phyloP scores from a whole-genome alignment of 2,888 invertebrate species.

The Spisula subtruncata region DNA sequence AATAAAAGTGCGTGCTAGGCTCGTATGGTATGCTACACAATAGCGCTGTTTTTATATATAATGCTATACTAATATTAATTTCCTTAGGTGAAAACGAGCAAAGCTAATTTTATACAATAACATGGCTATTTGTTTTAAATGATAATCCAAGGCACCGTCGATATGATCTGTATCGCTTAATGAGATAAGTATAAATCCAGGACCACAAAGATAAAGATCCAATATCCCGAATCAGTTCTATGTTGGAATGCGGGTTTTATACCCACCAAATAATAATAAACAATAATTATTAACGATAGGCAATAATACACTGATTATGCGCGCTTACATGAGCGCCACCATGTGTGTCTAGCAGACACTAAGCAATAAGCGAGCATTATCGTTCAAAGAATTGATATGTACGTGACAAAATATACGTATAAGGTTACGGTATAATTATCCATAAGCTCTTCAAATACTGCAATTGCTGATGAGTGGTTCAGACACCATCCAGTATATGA shows the following conservation, averaged over 20 bases:
- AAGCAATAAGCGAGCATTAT: background rate
- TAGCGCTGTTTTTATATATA: background rate
- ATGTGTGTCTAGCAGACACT: background rate
- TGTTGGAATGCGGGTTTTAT: background rate
- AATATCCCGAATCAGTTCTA: background rate
- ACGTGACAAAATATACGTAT: background rate
- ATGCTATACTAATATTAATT: background rate
- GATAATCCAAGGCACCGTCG: background rate
- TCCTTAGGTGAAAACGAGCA: background rate
- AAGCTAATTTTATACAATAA: background rate
- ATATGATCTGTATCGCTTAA: background rate
- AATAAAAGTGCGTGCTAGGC: background rate
- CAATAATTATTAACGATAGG: background rate
- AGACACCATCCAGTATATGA: background rate
- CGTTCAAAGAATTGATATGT: background rate
- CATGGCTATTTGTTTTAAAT: background rate
- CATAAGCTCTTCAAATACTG: conserved; percentile 2
- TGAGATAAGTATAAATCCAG: background rate
- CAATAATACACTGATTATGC: background rate
- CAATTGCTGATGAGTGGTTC: background rate
- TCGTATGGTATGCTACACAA: background rate
- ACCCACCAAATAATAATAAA: background rate
- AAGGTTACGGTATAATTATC: background rate
- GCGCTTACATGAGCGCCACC: background rate
- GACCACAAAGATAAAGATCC: conserved; percentile 10